Conservation (phyloP, 2,113 vertebrate genomes). For the Empidonax alnorum region DNA sequence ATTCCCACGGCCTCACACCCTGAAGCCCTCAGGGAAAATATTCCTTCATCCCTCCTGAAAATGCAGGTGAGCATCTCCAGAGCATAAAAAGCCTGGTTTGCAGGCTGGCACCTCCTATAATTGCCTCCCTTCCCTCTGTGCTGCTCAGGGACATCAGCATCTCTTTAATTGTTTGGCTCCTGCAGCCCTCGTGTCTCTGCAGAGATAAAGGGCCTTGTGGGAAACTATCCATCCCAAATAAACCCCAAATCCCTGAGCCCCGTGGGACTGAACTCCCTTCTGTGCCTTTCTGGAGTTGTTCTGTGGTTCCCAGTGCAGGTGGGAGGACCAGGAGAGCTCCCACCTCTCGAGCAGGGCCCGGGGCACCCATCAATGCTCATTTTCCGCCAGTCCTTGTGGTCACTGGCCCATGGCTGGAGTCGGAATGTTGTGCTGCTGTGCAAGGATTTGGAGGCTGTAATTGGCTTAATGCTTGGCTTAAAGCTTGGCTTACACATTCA, state of each 20-base stretch:
- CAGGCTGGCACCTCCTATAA: background rate
- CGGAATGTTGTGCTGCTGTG: background rate
- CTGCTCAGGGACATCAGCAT: background rate
- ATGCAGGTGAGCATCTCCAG: background rate
- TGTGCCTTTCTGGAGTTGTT: background rate
- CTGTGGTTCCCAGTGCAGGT: background rate
- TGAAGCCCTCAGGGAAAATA: background rate
- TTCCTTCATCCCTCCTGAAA: background rate
- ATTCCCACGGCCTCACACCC: background rate
- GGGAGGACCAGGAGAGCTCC: background rate
- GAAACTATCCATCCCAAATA: rapidly evolving
- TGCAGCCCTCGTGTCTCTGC: rapidly evolving
- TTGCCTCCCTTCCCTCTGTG: background rate
- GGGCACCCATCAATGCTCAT: background rate
- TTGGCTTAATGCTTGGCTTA: constrained; percentile 51
- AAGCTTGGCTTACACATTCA: constrained; percentile 29
- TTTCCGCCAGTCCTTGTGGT: background rate
- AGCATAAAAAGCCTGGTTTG: background rate
- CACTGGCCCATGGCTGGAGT: background rate
- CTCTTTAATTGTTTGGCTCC: background rate
- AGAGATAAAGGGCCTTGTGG: background rate
- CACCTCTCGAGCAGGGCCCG: background rate
- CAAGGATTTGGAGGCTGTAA: constrained; percentile 37
- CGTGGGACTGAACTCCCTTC: background rate
- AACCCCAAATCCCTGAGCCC: background rate